Base-by-base conservation (phyloP, 2,113 vertebrate genomes). In the Empidonax traillii region DNA sequence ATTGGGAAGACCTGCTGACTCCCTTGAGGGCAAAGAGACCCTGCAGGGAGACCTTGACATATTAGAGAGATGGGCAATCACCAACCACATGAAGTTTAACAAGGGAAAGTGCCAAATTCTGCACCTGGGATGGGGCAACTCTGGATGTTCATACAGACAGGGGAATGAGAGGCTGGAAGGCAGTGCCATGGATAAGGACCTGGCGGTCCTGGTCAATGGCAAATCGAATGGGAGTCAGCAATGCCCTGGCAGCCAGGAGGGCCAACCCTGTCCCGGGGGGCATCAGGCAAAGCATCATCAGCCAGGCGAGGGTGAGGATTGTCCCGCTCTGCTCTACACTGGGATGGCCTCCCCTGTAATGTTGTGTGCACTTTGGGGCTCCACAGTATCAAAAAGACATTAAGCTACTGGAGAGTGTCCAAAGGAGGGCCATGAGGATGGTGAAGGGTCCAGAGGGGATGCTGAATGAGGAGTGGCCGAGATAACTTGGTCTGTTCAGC, bases 141-240 rank as follows among this genome's bases (percentile, higher is more conserved):
- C 19, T 20, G 8, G 12, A 3, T 66, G 27, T 33, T 6, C 1
- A 9, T 4, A 73, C 0, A 51, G 51, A 43, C 58, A 44, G 59
- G 19, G 58, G 3, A 66, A 28, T 16, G 33, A 59, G 76, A 43
- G 8, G 12, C 22, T 44, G 68, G 27, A 58, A 4, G 58, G 37
- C 22, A 3, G 31, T 11, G 18, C 15, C 19, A 11, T 0, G 0
- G 5, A 30, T 52, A 52, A 19, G 8, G 10, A 23, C 12, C 18
- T 52, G 68, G 19, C 14, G 10, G 5, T 33, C 12, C 51, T 33
- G 33, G 25, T 39, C 12, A 2, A 27, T 6, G 31, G 28, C 52
- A 59, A n/a, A 52, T 0, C 67, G 44, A 30, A 67, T n/a, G 5
- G 20, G 86, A 67, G 52, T 30, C 52, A 81, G 68, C 59, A 81